Evolutionary conservation across 2,888 invertebrate genomes (phyloP).

Genomic region (Mythimna albipuncta): DNA sequence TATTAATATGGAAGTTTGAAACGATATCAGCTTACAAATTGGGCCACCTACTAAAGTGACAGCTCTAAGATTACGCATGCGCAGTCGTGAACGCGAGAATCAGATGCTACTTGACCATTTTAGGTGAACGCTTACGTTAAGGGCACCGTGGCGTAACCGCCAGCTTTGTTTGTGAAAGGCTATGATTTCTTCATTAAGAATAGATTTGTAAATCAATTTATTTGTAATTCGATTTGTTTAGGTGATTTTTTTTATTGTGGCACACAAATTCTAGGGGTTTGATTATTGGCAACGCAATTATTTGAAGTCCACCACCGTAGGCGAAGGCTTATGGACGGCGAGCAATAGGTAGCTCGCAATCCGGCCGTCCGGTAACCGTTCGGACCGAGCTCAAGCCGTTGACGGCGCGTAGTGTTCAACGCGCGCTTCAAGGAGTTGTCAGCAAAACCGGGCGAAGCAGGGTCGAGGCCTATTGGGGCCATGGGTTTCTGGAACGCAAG

Average conservation of each 20-base stretch:
- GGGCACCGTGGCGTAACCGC: slow-evolving; percentile 62
- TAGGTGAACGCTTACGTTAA: slow-evolving; percentile 62
- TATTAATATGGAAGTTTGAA: too few species aligned
- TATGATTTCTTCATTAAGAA: slow-evolving; percentile 56
- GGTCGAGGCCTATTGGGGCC: too few species aligned
- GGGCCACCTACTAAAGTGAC: slow-evolving; percentile 50
- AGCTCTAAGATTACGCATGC: slow-evolving; percentile 63
- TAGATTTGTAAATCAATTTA: slow-evolving; percentile 8
- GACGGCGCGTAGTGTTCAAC: too few species aligned
- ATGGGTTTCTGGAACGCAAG: too few species aligned
- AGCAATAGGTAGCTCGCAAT: too few species aligned
- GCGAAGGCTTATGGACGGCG: too few species aligned
- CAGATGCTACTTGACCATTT: slow-evolving; percentile 69
- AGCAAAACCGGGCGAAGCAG: too few species aligned
- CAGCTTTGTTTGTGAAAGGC: slow-evolving; percentile 60
- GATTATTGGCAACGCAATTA: too few species aligned
- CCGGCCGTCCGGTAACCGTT: too few species aligned
- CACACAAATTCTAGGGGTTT: background rate
- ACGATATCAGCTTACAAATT: slow-evolving; percentile 27
- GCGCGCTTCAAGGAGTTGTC: too few species aligned
- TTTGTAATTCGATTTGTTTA: slow-evolving; percentile 6
- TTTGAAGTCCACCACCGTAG: too few species aligned
- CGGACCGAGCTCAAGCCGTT: too few species aligned
- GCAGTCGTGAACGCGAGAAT: slow-evolving; percentile 65
- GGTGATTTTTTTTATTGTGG: background rate